Conservation (phyloP, 2,113 vertebrate genomes). For the Chionodraco myersi region DNA sequence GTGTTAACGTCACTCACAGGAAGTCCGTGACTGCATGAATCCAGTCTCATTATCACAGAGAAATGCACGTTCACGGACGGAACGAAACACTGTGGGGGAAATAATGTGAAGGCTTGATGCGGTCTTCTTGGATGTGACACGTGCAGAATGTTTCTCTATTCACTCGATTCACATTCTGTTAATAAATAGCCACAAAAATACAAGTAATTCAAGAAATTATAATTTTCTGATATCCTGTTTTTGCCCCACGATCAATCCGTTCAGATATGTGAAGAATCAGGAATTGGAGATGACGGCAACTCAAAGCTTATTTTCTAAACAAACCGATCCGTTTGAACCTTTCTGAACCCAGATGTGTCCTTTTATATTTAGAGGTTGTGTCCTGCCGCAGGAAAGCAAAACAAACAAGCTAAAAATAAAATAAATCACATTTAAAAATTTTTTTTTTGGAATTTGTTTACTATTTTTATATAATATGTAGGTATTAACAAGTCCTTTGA, state of each 20-base stretch:
- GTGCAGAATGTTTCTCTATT: not conserved
- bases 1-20: constrained; percentile 60
- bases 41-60: constrained; percentile 41
- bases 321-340: constrained; percentile 10
- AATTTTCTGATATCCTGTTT: too few relatives aligned
- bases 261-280: constrained; percentile 12
- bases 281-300: constrained; percentile 10
- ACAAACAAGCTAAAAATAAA: not conserved
- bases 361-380: constrained; percentile 36
- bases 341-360: constrained; percentile 1
- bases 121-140: too few relatives aligned
- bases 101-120: constrained; percentile 6
- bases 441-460: not conserved
- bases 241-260: not conserved
- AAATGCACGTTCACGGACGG: not conserved
- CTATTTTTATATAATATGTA: not conserved
- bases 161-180: not conserved
- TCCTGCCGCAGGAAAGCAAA: constrained; percentile 54
- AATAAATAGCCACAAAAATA: not conserved
- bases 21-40: constrained; percentile 56
- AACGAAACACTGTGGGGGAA: constrained; percentile 20
- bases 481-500: too few relatives aligned
- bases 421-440: too few relatives aligned
- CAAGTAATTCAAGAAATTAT: too few relatives aligned
- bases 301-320: constrained; percentile 31